Conservation (phyloP, 2,888 invertebrate genomes). For the Drosophila anomalata region DNA sequence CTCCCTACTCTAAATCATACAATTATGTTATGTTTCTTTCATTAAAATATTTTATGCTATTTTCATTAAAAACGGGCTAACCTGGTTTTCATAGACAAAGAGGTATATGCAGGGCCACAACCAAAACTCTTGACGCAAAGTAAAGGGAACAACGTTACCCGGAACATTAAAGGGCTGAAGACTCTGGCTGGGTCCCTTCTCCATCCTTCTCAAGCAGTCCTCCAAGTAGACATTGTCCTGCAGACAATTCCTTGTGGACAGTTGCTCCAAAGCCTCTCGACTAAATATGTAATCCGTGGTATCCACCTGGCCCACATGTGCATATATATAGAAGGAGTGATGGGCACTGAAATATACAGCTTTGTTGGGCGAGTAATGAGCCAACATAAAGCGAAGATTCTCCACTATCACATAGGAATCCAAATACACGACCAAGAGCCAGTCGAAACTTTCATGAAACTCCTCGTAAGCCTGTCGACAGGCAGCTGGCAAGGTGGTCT, state of each 20-base stretch:
- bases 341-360: constrained; percentile 95
- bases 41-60: background rate
- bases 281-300: constrained; percentile 97
- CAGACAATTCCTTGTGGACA: constrained; percentile 90
- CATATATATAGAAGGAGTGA: constrained; percentile 88
- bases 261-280: constrained; percentile 89
- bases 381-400: constrained; percentile 94
- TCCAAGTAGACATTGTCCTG: constrained; percentile 92
- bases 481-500: constrained; percentile 91
- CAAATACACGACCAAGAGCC: constrained; percentile 99
- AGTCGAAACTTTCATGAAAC: constrained; percentile 93
- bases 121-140: constrained; percentile 93
- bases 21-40: no score
- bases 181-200: constrained; percentile 86
- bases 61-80: constrained; percentile 7
- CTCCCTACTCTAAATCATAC: constrained; percentile 67
- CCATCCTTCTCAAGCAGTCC: constrained; percentile 92
- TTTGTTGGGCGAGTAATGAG: constrained; percentile 88
- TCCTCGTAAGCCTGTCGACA: constrained; percentile 93
- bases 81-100: constrained; percentile 88
- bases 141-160: constrained; percentile 95
- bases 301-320: constrained; percentile 91
- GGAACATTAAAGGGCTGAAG: constrained; percentile 97
- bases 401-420: constrained; percentile 98
- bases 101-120: constrained; percentile 98